phyloP scores from a whole-genome alignment of 1,140 invertebrate genomes.

The Wiebesia pumilae region DNA sequence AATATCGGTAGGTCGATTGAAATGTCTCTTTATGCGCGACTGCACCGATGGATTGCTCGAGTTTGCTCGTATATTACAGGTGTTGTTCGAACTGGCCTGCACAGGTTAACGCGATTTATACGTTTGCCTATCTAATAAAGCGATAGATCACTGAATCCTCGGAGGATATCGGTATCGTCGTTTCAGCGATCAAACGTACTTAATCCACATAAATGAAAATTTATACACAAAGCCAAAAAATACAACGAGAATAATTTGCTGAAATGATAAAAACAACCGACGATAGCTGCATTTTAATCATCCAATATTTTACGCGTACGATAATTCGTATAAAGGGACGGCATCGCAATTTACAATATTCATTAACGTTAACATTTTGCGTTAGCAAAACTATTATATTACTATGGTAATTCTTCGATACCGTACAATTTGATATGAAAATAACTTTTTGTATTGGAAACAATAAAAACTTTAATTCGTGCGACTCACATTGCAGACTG shows the following conservation, averaged over 20 bases:
- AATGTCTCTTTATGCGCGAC: conserved; percentile 60
- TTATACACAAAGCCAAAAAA: background rate
- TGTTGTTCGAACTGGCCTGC: conserved; percentile 39
- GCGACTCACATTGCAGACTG: background rate
- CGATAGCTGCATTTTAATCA: too few species aligned
- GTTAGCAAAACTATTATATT: conserved; percentile 12
- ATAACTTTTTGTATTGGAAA: too few species aligned
- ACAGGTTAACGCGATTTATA: conserved; percentile 65
- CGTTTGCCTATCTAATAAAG: background rate
- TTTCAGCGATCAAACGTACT: background rate
- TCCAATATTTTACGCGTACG: background rate
- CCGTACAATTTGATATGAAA: background rate
- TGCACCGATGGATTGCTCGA: conserved; percentile 39
- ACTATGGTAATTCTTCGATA: background rate
- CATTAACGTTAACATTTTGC: background rate
- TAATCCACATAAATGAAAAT: background rate
- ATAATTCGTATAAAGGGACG: background rate
- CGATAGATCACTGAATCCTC: background rate
- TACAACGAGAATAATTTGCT: background rate
- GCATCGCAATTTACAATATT: background rate
- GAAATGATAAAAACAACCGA: background rate
- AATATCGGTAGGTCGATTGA: conserved; percentile 57
- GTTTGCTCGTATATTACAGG: background rate
- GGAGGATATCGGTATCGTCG: background rate
- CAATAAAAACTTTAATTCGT: background rate